A percentile compares a stretch with the other conserved stretches of the same genome.
phyloP scores from a whole-genome alignment of 2,113 vertebrate species.

The Cinclus mexicanus region DNA sequence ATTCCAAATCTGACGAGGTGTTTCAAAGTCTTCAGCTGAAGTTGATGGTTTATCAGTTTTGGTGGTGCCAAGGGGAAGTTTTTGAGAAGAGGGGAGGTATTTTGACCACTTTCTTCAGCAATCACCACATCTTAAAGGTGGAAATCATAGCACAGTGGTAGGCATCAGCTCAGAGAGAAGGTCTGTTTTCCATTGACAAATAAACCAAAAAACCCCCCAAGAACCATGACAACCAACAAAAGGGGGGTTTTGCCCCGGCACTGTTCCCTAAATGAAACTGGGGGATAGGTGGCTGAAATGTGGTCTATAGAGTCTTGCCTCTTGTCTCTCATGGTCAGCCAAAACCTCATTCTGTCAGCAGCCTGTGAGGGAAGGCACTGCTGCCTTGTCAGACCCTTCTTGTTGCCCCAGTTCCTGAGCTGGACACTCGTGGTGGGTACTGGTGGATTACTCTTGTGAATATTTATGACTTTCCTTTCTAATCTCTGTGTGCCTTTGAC shows the following conservation, averaged over 20 bases:
- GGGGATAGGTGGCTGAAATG: neutral
- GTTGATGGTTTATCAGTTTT: neutral
- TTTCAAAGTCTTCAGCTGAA: neutral
- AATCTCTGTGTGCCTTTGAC: neutral
- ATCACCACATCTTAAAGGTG: neutral
- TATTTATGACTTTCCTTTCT: neutral
- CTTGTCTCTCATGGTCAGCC: neutral
- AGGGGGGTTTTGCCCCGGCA: neutral
- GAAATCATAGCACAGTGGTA: neutral
- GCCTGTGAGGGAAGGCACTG: neutral
- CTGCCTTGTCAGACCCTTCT: neutral
- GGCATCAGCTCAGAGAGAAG: neutral
- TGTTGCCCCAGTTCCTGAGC: neutral
- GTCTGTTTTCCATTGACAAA: neutral
- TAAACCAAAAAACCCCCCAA: neutral
- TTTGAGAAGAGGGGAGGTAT: neutral
- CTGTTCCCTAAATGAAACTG: neutral
- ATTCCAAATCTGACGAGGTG: neutral
- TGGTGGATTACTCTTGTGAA: neutral
- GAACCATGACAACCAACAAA: neutral
- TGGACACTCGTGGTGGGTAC: neutral
- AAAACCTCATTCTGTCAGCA: neutral
- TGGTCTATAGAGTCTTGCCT: neutral
- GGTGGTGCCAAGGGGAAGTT: neutral
- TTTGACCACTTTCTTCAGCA: neutral